A percentile compares a stretch with the other conserved stretches of the same genome.
phyloP scores from a whole-genome alignment of 2,888 invertebrate species.

The Hirtodrosophila trivittata region DNA sequence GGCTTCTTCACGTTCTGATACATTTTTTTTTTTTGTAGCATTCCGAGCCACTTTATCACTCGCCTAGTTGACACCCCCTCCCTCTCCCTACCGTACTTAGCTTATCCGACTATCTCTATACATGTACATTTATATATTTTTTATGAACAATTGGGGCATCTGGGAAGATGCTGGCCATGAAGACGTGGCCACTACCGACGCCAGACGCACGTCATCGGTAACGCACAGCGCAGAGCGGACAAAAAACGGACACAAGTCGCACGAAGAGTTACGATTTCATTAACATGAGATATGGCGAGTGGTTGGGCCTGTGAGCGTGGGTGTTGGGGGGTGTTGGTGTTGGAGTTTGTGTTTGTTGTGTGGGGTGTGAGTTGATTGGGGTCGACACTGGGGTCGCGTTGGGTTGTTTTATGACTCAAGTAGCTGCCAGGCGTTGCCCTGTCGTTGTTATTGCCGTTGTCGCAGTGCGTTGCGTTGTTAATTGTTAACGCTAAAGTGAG shows the following conservation, averaged over 20 bases:
- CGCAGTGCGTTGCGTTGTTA: constrained; percentile 68
- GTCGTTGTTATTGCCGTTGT: constrained; percentile 53
- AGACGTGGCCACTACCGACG: constrained; percentile 14
- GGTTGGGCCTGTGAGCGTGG: constrained; percentile 26
- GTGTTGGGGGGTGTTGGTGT: background rate
- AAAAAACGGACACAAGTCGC: constrained; percentile 71
- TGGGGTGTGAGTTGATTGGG: constrained; percentile 49
- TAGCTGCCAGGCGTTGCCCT: constrained; percentile 49
- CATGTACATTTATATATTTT: background rate
- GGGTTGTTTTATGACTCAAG: constrained; percentile 73
- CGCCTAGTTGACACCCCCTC: too few relatives aligned
- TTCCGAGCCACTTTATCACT: too few relatives aligned
- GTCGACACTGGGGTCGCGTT: constrained; percentile 57
- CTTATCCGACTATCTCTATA: too few relatives aligned
- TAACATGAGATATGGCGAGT: constrained; percentile 80
- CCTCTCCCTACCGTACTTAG: too few relatives aligned
- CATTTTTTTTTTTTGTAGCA: too few relatives aligned
- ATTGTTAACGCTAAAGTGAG: constrained; percentile 60
- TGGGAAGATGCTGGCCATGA: constrained; percentile 7
- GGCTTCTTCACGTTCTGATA: too few relatives aligned
- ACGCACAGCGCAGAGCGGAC: constrained; percentile 24
- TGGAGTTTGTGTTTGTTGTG: constrained; percentile 1
- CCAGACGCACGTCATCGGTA: constrained; percentile 42
- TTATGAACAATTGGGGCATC: constrained; percentile 39
- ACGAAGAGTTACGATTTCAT: constrained; percentile 79